Evolutionary conservation across 2,113 vertebrate genomes (phyloP), one percentile per base, ranked within the genome.

Genomic region (Mixornis gularis): DNA sequence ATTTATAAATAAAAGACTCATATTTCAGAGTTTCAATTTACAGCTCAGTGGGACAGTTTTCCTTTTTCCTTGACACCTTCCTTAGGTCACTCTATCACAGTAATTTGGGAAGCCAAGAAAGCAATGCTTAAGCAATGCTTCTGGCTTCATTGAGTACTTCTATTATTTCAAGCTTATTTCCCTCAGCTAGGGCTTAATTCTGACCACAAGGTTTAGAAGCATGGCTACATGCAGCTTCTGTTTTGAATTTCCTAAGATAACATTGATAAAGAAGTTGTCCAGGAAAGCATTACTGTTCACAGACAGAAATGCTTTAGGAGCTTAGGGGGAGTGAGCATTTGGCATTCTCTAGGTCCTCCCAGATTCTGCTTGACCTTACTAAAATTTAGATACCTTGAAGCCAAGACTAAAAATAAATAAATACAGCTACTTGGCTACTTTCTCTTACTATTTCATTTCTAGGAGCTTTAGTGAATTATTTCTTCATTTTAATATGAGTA

Each of bases 381-480:
- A 41, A 41, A 90, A 85, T 59, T 60, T 25, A 79, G 58, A 51
- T 62, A 93, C 41, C 52, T 92, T 62, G 83, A 70, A 94, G 73
- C 38, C 80, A 89, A 81, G 83, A 69, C 32, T 87, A 16, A 86
- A 86, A 95, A 74, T 49, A 94, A 85, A 84, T 81, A 73, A 41
- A 69, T 48, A 81, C 0, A 0, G 10, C 44, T 84, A 21, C 38
- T 56, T 71, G 66, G 46, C 38, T 88, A 53, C 40, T 81, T 64
- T 77, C 36, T 78, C 44, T 51, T 49, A 74, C 22, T 81, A 13
- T 53, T 88, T 38, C 38, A 30, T 83, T 92, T 80, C 65, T 79
- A 77, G 65, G 36, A 78, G 73, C 41, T 93, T 88, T 76, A 83
- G 46, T 38, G 53, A 80, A 74, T 85, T 29, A 79, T 53, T 86